Conservation (phyloP, 2,113 vertebrate genomes). For the Regulus satrapa region DNA sequence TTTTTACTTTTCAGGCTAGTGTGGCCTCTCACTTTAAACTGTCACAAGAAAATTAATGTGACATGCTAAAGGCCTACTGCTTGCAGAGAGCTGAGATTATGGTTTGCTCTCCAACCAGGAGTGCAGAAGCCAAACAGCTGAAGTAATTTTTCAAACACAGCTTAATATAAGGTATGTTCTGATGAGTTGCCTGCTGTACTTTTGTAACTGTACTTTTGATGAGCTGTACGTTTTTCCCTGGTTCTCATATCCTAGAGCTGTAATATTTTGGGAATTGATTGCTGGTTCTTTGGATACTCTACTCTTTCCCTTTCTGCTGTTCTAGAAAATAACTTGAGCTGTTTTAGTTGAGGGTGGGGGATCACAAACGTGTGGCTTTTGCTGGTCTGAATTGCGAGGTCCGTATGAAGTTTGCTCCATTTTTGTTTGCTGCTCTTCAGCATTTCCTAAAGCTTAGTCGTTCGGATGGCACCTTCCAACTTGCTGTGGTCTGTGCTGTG, state of each 20-base stretch:
- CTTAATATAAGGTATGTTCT: not conserved
- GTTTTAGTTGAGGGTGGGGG: not conserved
- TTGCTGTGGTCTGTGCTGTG: not conserved
- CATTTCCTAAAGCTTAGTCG: not conserved
- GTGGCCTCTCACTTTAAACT: not conserved
- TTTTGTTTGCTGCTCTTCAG: not conserved
- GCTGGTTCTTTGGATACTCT: not conserved
- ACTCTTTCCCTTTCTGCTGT: not conserved
- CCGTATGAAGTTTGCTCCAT: not conserved
- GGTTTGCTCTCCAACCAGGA: not conserved
- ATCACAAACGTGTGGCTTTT: not conserved
- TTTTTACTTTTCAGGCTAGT: not conserved
- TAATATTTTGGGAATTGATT: not conserved
- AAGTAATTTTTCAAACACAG: not conserved
- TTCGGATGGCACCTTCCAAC: not conserved
- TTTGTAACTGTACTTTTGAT: not conserved
- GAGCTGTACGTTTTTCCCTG: not conserved
- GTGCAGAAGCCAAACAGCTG: not conserved
- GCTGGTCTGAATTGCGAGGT: not conserved
- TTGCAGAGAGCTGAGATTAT: not conserved
- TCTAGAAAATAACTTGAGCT: not conserved
- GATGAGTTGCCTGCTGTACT: not conserved
- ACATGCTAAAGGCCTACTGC: not conserved
- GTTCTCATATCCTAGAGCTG: not conserved
- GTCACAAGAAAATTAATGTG: not conserved